Evolutionary conservation across 2,888 invertebrate genomes (phyloP).

Genomic region (Parascotia fuliginaria): DNA sequence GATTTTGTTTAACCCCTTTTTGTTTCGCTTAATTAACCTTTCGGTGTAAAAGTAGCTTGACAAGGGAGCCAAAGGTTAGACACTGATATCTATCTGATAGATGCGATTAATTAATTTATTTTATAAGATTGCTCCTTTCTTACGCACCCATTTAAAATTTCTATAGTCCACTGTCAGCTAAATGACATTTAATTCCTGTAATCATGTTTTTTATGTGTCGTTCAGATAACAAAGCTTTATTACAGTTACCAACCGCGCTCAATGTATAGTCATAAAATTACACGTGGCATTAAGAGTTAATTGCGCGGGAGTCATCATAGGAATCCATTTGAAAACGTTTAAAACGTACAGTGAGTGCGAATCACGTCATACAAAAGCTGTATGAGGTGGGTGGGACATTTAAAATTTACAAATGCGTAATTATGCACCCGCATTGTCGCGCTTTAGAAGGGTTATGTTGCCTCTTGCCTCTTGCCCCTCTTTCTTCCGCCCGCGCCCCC

Average conservation of each 20-base stretch:
- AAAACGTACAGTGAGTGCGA: slow-evolving; percentile 73
- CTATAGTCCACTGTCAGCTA: not conserved
- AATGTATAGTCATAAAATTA: slow-evolving; percentile 60
- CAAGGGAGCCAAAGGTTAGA: slow-evolving; percentile 57
- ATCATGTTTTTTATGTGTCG: not conserved
- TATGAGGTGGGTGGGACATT: slow-evolving; percentile 83
- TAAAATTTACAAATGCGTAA: slow-evolving; percentile 86
- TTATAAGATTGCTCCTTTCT: slow-evolving; percentile 13
- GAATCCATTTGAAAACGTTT: slow-evolving; percentile 75
- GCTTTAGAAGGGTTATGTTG: slow-evolving; percentile 72
- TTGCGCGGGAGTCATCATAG: slow-evolving; percentile 69
- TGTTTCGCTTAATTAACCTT: slow-evolving; percentile 86
- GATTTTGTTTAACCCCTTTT: slow-evolving; percentile 86
- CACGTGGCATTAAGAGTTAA: slow-evolving; percentile 68
- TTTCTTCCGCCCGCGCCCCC: slow-evolving; percentile 56
- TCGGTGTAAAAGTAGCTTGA: slow-evolving; percentile 72
- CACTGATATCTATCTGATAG: slow-evolving; percentile 50
- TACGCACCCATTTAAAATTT: not conserved
- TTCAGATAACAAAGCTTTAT: not conserved
- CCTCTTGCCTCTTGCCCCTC: slow-evolving; percentile 58
- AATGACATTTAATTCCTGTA: not conserved
- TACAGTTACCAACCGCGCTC: not conserved
- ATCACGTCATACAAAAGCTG: slow-evolving; percentile 83
- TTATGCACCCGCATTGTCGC: slow-evolving; percentile 86
- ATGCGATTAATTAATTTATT: slow-evolving; percentile 33